Conservation (phyloP, 2,113 vertebrate species). For the Capreolus pygargus region DNA sequence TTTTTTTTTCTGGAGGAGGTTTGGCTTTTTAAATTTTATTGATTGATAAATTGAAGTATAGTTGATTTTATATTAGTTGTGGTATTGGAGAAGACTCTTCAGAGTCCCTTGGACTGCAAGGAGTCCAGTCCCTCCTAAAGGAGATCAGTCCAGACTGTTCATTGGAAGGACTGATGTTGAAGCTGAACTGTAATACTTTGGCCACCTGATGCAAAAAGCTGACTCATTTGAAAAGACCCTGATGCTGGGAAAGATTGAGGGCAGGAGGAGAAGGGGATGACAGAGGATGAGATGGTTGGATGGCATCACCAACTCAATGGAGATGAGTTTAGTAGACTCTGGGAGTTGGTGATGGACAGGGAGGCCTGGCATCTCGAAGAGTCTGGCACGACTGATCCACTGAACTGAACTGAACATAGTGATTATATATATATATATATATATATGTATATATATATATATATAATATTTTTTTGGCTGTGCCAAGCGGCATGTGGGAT, state of each 20-base stretch:
- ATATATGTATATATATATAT: neutral
- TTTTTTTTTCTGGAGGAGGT: neutral
- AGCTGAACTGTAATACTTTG: neutral
- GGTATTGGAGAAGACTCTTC: neutral
- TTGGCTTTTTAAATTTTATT: neutral
- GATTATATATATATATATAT: neutral
- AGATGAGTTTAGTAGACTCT: neutral
- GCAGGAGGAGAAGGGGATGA: neutral
- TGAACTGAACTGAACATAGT: neutral
- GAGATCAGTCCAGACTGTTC: neutral
- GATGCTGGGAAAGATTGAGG: neutral
- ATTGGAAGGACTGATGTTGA: neutral
- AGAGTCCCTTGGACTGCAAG: neutral
- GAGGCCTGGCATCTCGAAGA: neutral
- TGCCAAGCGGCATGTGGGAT: neutral
- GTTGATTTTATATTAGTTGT: neutral
- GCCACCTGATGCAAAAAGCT: neutral
- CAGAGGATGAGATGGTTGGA: neutral
- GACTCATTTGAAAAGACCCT: neutral
- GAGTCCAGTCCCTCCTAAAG: neutral
- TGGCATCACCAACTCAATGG: neutral
- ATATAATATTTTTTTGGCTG: neutral
- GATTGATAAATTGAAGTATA: neutral
- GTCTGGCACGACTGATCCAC: neutral
- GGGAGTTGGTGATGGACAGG: neutral